Conservation (phyloP, 2,797 vertebrate genomes). For the Fundulus diaphanus region DNA sequence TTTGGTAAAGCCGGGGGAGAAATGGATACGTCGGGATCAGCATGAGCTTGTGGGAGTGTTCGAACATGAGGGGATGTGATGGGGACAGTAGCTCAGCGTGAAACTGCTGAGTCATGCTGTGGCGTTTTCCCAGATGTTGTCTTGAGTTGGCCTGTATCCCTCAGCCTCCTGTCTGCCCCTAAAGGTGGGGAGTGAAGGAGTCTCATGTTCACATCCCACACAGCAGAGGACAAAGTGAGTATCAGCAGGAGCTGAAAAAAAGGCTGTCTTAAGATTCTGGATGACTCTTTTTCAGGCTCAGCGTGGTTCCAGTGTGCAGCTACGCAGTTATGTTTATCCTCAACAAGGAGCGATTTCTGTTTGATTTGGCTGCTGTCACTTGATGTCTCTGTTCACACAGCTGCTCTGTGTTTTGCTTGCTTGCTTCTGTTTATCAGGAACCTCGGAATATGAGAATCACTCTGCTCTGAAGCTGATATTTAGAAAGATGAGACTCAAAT, state of each 20-base stretch:
- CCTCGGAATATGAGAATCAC: neutral
- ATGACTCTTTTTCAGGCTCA: conserved; percentile 23
- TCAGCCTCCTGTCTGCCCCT: conserved; percentile 49
- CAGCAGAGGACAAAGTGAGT: conserved; percentile 32
- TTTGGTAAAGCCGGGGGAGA: conserved; percentile 37
- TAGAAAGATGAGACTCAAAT: neutral
- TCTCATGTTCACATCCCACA: conserved; percentile 42
- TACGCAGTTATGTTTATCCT: conserved; percentile 10
- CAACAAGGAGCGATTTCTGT: conserved; percentile 3
- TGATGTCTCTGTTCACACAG: conserved; percentile 6
- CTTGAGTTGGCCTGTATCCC: conserved; percentile 42
- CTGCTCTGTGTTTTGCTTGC: conserved; percentile 25
- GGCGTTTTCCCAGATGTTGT: conserved; percentile 68
- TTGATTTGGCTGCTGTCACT: conserved; percentile 34
- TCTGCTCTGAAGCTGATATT: conserved; percentile 9
- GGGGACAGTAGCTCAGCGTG: conserved; percentile 29
- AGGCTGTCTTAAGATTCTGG: conserved; percentile 41
- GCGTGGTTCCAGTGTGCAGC: conserved; percentile 9
- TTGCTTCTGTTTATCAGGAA: conserved; percentile 9
- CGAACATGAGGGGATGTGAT: conserved; percentile 20
- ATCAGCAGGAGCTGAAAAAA: conserved; percentile 30
- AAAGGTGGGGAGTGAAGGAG: conserved; percentile 42
- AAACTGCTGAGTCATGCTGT: conserved; percentile 73
- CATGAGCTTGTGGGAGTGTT: conserved; percentile 38
- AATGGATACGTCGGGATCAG: conserved; percentile 39